phyloP scores from a whole-genome alignment of 2,113 vertebrate species.

The Peromyscus leucopus region DNA sequence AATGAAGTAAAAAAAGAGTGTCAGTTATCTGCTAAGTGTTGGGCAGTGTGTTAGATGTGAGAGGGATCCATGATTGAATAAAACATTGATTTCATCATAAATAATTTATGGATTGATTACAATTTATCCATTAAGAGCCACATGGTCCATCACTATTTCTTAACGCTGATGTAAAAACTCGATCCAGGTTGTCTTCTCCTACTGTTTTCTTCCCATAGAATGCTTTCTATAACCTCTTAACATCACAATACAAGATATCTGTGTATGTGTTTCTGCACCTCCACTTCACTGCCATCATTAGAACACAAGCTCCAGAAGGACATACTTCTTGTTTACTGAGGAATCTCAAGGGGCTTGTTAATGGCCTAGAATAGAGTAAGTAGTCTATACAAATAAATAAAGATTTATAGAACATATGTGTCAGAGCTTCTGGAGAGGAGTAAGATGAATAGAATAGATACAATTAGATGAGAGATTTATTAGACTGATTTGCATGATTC shows the following conservation, averaged over 20 bases:
- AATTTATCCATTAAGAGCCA: background rate
- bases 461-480: background rate
- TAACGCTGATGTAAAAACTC: background rate
- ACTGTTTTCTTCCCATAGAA: background rate
- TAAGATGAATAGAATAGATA: background rate
- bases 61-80: background rate
- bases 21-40: background rate
- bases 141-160: background rate
- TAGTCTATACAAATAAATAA: background rate
- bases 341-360: background rate
- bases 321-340: background rate
- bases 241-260: background rate
- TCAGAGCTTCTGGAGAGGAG: background rate
- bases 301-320: background rate
- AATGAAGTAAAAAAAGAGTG: constrained; percentile 12
- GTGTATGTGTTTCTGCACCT: background rate
- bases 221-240: background rate
- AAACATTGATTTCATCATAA: background rate
- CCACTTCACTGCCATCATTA: background rate
- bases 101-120: background rate
- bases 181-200: background rate
- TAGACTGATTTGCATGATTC: background rate
- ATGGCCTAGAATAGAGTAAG: background rate
- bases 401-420: background rate
- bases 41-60: background rate